Evolutionary conservation across 2,113 vertebrate genomes (phyloP).

Genomic region (Microtus ochrogaster): DNA sequence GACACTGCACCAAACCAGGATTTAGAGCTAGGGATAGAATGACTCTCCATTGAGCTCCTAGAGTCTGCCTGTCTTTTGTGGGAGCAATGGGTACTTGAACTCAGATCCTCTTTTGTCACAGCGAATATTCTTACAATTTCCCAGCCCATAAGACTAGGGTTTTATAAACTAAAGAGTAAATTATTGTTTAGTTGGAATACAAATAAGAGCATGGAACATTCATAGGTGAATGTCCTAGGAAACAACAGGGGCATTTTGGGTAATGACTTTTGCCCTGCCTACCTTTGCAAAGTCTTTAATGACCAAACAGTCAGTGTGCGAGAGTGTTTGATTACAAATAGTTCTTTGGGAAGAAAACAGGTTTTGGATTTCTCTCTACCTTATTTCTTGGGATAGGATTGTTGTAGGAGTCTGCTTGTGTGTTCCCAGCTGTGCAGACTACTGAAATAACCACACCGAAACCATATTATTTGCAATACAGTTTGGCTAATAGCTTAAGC

Average conservation of each 20-base stretch:
- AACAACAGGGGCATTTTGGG: background rate
- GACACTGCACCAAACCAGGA: background rate
- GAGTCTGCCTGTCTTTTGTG: background rate
- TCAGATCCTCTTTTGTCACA: background rate
- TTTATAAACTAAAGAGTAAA: background rate
- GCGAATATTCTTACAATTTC: background rate
- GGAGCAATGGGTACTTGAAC: background rate
- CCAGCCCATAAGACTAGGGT: background rate
- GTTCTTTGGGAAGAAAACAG: accelerated
- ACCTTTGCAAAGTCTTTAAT: background rate
- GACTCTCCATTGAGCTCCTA: background rate
- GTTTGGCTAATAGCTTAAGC: too few relatives aligned
- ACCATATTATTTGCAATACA: too few relatives aligned
- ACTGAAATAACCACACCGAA: too few relatives aligned
- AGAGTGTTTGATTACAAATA: background rate
- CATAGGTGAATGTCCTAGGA: background rate
- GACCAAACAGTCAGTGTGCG: accelerated
- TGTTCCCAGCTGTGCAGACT: too few relatives aligned
- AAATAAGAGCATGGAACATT: background rate
- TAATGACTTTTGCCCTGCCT: accelerated
- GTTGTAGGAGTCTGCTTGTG: too few relatives aligned
- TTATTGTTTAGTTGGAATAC: background rate
- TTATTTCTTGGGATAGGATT: background rate
- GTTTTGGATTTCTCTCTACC: background rate
- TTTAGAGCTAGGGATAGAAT: background rate